Evolutionary conservation across 2,113 vertebrate genomes (phyloP), one percentile per base, ranked within the genome.

Genomic region (Tragelaphus buxtoni): DNA sequence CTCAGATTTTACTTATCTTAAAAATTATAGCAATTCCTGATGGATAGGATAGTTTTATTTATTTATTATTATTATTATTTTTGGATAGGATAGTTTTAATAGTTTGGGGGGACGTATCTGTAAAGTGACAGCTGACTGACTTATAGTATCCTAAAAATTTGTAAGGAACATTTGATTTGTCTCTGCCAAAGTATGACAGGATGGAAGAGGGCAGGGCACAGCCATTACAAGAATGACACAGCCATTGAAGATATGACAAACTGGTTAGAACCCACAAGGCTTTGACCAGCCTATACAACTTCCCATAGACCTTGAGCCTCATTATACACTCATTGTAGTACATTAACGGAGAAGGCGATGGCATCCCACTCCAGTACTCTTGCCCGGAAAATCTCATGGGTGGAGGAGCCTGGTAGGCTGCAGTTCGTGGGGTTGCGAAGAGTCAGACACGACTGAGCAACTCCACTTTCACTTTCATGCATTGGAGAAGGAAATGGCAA

Each of bases 401-500:
- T 0, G 12, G 60, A 60, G 58, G 58, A 30, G 12, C 60, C 60
- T 61, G 28, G 60, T 30, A 1, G 28, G 60, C 60, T 61, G 60
- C 60, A 61, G 60, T 61, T 12, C 60, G 30, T 14, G 60, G 60
- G 28, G 28, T 30, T 12, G 0, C 2, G 0, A 61, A 61, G 60
- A 61, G 60, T 61, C 0, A 0, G 60, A 7, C 5, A 61, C 0
- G 55, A 24, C 55, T 60, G 58, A 30, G 60, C 2, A 1, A 61
- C 60, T 61, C 14, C 12, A 14, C 60, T 61, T 61, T 61, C 28
- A 61, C 60, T 30, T 61, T 61, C 28, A 61, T 61, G 28, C 28
- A 60, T 28, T 61, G 60, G 60, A 61, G 28, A 61, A 61, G 60
- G 60, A 61, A 61, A 61, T 61, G 60, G 60, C 12, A 61, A 61